phyloP scores from a whole-genome alignment of 2,797 vertebrate species.

The Melanotaenia pygmaea region DNA sequence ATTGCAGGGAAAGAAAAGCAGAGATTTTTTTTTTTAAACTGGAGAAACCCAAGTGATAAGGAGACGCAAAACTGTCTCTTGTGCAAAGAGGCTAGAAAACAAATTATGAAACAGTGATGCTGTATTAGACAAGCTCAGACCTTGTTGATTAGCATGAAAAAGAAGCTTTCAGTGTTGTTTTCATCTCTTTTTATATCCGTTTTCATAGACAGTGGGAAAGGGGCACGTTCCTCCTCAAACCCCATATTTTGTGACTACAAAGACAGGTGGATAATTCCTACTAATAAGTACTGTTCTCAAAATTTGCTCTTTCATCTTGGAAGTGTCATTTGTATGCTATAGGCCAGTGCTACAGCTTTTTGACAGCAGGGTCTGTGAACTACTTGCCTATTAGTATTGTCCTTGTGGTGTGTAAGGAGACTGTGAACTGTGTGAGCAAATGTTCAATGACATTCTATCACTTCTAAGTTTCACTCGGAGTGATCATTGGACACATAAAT shows the following conservation, averaged over 20 bases:
- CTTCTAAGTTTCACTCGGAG: neutral
- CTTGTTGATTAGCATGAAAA: conserved; percentile 60
- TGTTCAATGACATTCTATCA: neutral
- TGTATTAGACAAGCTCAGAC: conserved; percentile 61
- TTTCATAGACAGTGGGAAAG: conserved; percentile 24
- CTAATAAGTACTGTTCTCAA: neutral
- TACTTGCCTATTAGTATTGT: neutral
- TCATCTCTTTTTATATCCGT: conserved; percentile 8
- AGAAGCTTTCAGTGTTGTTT: conserved; percentile 37
- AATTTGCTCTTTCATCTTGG: neutral
- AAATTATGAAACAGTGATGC: conserved; percentile 59
- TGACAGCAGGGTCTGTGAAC: neutral
- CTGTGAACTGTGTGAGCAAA: neutral
- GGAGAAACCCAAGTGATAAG: conserved; percentile 59
- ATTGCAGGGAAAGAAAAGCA: conserved; percentile 29
- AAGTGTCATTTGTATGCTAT: neutral
- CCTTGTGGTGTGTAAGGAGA: neutral
- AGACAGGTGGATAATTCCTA: neutral
- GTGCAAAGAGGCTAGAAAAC: conserved; percentile 50
- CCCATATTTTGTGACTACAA: conserved; percentile 2
- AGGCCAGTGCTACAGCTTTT: neutral
- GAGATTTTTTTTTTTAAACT: conserved; percentile 29
- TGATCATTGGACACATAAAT: neutral
- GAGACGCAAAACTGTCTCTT: conserved; percentile 48
- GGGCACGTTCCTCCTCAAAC: conserved; percentile 18